A percentile compares a stretch with the other conserved stretches of the same genome.
Evolutionary conservation across 2,888 invertebrate genomes (phyloP).

Genomic region (Imbricaverruca yamaguchii): DNA sequence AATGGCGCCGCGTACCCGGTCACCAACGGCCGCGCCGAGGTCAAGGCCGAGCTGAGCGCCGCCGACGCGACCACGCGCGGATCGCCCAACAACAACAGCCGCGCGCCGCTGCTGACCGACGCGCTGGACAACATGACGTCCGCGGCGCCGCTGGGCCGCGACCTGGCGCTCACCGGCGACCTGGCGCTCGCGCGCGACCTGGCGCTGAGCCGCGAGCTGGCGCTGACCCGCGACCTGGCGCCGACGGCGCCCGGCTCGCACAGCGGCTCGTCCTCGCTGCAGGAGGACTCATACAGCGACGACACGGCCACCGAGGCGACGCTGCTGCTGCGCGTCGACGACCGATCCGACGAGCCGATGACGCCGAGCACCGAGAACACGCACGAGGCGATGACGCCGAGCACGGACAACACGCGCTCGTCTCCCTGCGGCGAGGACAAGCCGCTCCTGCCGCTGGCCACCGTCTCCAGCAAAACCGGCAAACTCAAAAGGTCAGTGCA

Average conservation of each 20-base stretch:
- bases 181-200: not conserved
- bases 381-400: not conserved
- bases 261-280: not conserved
- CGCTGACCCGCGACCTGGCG: no score
- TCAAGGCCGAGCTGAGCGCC: not conserved
- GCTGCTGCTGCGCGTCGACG: not conserved
- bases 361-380: not conserved
- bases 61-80: not conserved
- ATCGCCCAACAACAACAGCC: slow-evolving; percentile 7
- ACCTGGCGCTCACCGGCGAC: not conserved
- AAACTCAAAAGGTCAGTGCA: slow-evolving; percentile 11
- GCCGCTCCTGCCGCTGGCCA: not conserved
- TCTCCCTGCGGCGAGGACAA: not conserved
- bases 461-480: slow-evolving; percentile 12
- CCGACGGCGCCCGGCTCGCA: no score
- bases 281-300: slow-evolving; percentile 12
- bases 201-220: no score
- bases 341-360: not conserved
- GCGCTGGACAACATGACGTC: not conserved
- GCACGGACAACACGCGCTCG: slow-evolving; percentile 1
- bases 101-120: not conserved
- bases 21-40: not conserved
- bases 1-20: not conserved
- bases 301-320: slow-evolving; percentile 10
- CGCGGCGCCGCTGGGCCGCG: not conserved